Evolutionary conservation across 2,797 vertebrate genomes (phyloP).

Genomic region (Scarus forsteni): DNA sequence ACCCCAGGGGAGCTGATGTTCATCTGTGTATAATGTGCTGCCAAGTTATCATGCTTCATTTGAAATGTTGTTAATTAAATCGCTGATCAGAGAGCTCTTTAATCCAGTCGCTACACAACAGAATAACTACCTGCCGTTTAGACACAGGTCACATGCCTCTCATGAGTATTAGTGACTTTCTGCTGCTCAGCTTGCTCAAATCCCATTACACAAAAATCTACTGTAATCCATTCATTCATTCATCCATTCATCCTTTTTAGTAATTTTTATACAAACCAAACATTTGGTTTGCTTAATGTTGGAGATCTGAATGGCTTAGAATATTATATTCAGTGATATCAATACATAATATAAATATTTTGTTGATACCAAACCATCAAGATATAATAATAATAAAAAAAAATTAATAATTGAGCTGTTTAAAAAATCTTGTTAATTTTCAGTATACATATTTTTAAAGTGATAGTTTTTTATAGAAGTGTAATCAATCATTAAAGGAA

Average conservation of each 20-base stretch:
- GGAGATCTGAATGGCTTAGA: too few species aligned
- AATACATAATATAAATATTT: too few species aligned
- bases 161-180: neutral
- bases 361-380: too few species aligned
- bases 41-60: neutral
- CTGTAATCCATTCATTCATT: neutral
- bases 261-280: neutral
- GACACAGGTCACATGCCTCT: neutral
- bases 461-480: too few species aligned
- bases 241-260: neutral
- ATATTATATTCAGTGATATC: neutral
- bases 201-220: neutral
- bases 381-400: too few species aligned
- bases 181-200: neutral
- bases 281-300: neutral
- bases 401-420: too few species aligned
- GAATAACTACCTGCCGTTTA: neutral
- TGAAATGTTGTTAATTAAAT: neutral
- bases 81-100: fast-evolving
- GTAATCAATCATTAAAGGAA: too few species aligned
- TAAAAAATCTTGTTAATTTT: too few species aligned
- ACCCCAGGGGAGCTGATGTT: too few species aligned
- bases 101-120: neutral
- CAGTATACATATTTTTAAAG: too few species aligned
- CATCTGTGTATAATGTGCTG: neutral